A percentile compares a stretch with the other conserved stretches of the same genome.
These are phyloP conservation scores for Xerus inauris DNA, from an alignment of 2,113 vertebrate genomes.

Conservation along the genomic window DNA sequence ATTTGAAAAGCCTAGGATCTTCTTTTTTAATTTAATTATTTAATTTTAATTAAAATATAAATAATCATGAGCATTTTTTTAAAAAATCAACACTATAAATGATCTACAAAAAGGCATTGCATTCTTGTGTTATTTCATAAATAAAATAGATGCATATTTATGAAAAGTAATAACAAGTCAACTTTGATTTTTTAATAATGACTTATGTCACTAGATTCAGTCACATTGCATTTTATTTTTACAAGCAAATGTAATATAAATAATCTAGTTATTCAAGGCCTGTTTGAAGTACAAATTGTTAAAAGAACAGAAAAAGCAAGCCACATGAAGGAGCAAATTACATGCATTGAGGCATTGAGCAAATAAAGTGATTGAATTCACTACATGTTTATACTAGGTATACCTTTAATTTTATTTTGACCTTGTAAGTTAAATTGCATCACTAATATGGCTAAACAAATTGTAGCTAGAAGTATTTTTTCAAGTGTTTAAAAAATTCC, in stretches of 20 bases:
- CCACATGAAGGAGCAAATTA: not conserved
- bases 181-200: not conserved
- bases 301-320: not conserved
- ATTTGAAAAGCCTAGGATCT: not conserved
- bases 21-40: not conserved
- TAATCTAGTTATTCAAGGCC: not conserved
- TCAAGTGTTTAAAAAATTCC: not conserved
- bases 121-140: not conserved
- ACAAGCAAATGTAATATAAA: not conserved
- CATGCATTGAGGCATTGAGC: fast-evolving
- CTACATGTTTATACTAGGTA: not conserved
- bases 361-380: not conserved
- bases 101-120: not conserved
- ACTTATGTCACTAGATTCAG: not conserved
- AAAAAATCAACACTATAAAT: not conserved
- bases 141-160: not conserved
- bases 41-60: not conserved
- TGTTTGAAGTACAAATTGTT: not conserved
- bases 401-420: not conserved
- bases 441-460: not conserved
- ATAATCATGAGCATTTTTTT: not conserved
- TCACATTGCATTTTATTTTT: too few relatives aligned
- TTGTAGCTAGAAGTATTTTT: not conserved
- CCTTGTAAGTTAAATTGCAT: not conserved
- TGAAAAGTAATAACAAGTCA: not conserved